Percentiles rank a stretch among this genome's conserved stretches.
phyloP scores from a whole-genome alignment of 2,797 vertebrate genomes.

The Halcyon chelicuti region DNA sequence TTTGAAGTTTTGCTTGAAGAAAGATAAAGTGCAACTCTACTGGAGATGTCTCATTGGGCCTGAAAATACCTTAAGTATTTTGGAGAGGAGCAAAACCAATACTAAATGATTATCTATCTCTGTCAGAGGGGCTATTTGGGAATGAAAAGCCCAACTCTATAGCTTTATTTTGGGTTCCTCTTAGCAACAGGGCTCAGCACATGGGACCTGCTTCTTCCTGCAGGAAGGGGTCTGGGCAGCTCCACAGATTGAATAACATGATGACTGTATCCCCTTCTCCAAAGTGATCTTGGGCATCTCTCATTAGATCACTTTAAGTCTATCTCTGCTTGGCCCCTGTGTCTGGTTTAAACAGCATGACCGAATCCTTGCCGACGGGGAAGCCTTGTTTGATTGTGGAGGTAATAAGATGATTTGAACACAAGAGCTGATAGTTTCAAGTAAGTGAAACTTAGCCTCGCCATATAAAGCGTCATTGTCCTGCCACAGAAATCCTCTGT shows the following conservation, averaged over 20 bases:
- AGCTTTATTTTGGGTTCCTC: background rate
- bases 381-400: constrained; percentile 65
- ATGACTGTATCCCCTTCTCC: background rate
- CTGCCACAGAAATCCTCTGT: constrained; percentile 81
- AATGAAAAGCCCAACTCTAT: background rate
- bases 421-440: constrained; percentile 81
- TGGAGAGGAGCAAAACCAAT: background rate
- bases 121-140: background rate
- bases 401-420: constrained; percentile 60
- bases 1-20: background rate
- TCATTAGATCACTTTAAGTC: constrained; percentile 15
- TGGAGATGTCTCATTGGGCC: background rate
- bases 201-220: rapidly evolving
- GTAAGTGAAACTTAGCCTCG: constrained; percentile 77
- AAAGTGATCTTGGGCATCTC: background rate
- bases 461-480: constrained; percentile 88
- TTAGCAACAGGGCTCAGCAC: background rate
- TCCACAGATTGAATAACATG: rapidly evolving
- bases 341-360: constrained; percentile 36
- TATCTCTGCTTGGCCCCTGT: background rate
- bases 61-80: background rate
- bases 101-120: background rate
- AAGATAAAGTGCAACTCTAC: background rate
- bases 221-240: background rate
- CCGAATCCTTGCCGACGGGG: constrained; percentile 1